These are phyloP conservation scores for Machimus atricapillus DNA, from an alignment of 2,888 invertebrate species.

Conservation along the genomic window DNA sequence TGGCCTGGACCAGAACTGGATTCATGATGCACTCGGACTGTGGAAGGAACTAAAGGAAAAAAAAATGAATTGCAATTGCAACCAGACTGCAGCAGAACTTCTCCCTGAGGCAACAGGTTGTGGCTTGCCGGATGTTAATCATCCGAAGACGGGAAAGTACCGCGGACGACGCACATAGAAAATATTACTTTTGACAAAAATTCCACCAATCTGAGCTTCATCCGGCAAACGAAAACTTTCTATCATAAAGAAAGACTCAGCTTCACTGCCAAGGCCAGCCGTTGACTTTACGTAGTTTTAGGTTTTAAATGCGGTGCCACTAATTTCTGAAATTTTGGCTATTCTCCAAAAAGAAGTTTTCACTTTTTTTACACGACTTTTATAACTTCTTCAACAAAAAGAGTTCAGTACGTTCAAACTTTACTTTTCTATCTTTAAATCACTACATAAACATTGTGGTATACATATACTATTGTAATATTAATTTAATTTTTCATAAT, in stretches of 20 bases:
- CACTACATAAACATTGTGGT: too few relatives aligned
- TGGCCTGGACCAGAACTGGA: neutral
- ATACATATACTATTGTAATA: too few relatives aligned
- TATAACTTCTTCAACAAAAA: neutral
- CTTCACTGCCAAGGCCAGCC: conserved; percentile 4
- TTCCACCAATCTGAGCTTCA: neutral
- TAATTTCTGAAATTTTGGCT: neutral
- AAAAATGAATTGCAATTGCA: conserved; percentile 16
- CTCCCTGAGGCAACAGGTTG: neutral
- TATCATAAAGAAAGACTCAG: neutral
- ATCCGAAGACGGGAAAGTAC: neutral
- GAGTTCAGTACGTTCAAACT: neutral
- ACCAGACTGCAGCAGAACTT: neutral
- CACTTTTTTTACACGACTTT: too few relatives aligned
- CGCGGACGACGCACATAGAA: neutral
- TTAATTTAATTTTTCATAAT: neutral
- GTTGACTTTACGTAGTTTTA: neutral
- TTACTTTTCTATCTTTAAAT: neutral
- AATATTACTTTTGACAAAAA: neutral
- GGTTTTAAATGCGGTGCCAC: neutral
- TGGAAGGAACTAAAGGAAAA: neutral
- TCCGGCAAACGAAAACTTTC: neutral
- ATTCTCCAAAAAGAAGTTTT: neutral
- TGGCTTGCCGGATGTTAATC: neutral
- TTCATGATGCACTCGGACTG: neutral